Base-by-base conservation (phyloP, 2,113 vertebrate genomes). In the Pelecanus crispus region DNA sequence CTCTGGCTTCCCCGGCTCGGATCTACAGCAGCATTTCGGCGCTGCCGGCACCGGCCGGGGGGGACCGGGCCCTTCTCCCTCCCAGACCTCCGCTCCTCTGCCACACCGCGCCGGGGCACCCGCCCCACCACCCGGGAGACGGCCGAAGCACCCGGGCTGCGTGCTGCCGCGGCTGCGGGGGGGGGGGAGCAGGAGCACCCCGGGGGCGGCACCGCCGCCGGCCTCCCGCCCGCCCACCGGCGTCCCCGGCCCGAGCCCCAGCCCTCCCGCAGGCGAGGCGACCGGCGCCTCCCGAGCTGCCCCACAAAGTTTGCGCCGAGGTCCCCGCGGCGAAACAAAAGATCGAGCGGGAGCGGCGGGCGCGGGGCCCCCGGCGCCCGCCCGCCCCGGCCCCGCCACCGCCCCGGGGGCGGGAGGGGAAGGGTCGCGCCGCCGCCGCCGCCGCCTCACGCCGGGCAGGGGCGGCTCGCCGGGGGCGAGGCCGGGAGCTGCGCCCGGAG, bases 281-380 rank as follows among this genome's bases (percentile, higher is more conserved):
- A 6, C 40, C 45, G 58, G 47, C 67, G 52, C 56, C 52, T 66
- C 78, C 72, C 77, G 62, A 92, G 72, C 89, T 81, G 74, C 81
- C 77, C 34, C 74, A 21, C 28, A 2, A 75, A 94, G 89, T 80
- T 70, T 34, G 59, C 15, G 86, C 61, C 71, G 49, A 66, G 79
- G 53, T 55, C 71, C 53, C 81, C 31, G 53, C 59, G 80, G 85
- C 55, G 88, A 53, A 86, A 95, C 94, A 95, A 94, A 95, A 94
- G 94, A 86, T 12, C 81, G 91, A 88, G 88, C 74, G 3, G 45
- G 56, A 93, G 83, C 61, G 55, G 72, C 65, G 66, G 63, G 63
- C 34, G n/a, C 29, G 25, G n/a, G 52, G 78, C 21, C 61, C 42
- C 62, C 45, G 28, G 79, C 44, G 78, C 68, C 78, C 77, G 77